phyloP scores from a whole-genome alignment of 2,888 invertebrate genomes.

The Andrena fulva region DNA sequence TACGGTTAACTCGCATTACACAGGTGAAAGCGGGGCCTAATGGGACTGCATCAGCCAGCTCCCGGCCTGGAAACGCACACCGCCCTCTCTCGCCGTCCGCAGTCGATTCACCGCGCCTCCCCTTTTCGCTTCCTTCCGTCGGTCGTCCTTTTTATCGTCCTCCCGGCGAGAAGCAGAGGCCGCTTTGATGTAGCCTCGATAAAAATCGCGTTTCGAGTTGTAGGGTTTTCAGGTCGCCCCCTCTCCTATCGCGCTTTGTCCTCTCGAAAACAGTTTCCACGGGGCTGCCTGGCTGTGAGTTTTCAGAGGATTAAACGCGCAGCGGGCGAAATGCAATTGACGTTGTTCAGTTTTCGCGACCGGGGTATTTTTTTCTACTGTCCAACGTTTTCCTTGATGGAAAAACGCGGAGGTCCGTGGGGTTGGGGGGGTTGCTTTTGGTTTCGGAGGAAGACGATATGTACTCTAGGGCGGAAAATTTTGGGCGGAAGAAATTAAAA shows the following conservation, averaged over 20 bases:
- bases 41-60: slow-evolving; percentile 34
- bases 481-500: no score
- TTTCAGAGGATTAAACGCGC: slow-evolving; percentile 15
- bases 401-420: not conserved
- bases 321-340: not conserved
- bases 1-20: slow-evolving; percentile 39
- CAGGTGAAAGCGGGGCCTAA: slow-evolving; percentile 40
- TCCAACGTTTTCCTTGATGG: slow-evolving; percentile 6
- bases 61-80: slow-evolving; percentile 26
- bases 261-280: slow-evolving; percentile 19
- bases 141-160: not conserved
- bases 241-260: not conserved
- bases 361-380: not conserved
- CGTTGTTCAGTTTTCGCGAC: not conserved
- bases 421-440: slow-evolving; percentile 2
- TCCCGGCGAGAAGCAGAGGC: not conserved
- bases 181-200: slow-evolving; percentile 15
- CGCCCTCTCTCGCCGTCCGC: not conserved
- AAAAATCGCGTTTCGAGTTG: slow-evolving; percentile 26
- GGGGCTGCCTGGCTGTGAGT: not conserved
- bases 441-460: no score
- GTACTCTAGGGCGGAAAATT: no score
- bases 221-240: not conserved
- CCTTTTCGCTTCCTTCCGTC: not conserved
- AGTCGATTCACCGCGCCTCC: not conserved